Conservation (phyloP, 2,113 vertebrate genomes). For the Zosterops lateralis region DNA sequence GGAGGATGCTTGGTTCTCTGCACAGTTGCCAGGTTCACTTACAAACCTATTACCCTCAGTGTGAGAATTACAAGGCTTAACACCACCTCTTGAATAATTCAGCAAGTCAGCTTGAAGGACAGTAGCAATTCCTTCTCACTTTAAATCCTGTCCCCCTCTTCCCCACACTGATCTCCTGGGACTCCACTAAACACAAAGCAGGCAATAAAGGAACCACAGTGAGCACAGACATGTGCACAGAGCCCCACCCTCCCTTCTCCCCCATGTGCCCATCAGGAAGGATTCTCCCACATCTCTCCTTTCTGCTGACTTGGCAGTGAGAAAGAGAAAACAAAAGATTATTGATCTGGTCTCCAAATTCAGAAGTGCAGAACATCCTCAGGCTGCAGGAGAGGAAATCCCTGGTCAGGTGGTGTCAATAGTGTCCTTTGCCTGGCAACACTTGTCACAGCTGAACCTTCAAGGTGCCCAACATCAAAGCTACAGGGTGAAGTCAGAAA, state of each 20-base stretch:
- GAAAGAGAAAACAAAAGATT: not conserved
- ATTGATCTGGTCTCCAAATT: not conserved
- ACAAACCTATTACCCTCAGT: not conserved
- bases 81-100: not conserved
- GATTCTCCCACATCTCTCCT: not conserved
- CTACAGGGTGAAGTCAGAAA: not conserved
- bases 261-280: not conserved
- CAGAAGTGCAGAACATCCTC: not conserved
- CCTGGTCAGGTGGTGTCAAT: not conserved
- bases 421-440: not conserved
- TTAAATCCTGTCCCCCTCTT: slow-evolving; percentile 5
- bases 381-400: not conserved
- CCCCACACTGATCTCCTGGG: not conserved
- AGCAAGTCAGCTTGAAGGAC: not conserved
- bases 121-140: not conserved
- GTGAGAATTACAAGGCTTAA: not conserved
- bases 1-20: not conserved
- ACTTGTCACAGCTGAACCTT: not conserved
- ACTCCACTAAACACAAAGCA: not conserved
- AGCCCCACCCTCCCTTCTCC: not conserved
- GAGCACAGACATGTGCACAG: not conserved
- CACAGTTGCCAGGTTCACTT: not conserved
- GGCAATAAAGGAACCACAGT: not conserved
- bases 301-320: not conserved
- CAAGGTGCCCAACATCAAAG: not conserved